Evolutionary conservation across 2,888 invertebrate species (phyloP), one percentile per base, ranked within the genome.

Genomic region (Branchipolynoe longqiensis): DNA sequence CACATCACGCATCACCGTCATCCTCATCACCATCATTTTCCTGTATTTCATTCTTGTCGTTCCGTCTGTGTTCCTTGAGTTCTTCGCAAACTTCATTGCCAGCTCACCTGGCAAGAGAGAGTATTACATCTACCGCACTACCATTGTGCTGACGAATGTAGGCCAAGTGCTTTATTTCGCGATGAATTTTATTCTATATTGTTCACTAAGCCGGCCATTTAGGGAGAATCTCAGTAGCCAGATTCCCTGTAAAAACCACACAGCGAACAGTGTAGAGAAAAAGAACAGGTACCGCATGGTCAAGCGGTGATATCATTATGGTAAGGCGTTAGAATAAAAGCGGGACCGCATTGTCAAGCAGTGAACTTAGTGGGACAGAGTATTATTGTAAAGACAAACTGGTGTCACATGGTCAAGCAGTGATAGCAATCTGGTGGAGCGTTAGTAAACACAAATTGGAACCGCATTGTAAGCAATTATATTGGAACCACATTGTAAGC

Each of bases 151-250:
- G 8, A 56, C 38, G 4, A 83, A 83, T 56, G 56, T 83, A 1
- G 56, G 58, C 12, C 83, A 83, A 62, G 83, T 62, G 2, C 8
- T 83, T 4, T 83, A 83, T 40, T 83, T 83, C 38, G 83, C 83
- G 33, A 59, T 56, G 59, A 83, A 83, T 40, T 83, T 83, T 25
- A 36, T 59, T 6, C 83, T 83, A 25, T 83, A 83, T 28, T 83
- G 83, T 56, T 59, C 59, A 22, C 36, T 83, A 14, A 83, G 83
- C 38, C 58, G 83, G 6, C 83, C 83, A 1, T 83, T 83, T 38
- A 25, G 83, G 28, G 83, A 83, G 8, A 69, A 31, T 6, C n/a
- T 69, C 6, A 31, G 69, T 6, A 69, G 69, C n/a, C 31, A 12
- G 28, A 31, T 31, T 69, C 8, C 8, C 33, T 69, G 33, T 31